Conservation (phyloP, 2,797 vertebrate species). For the Neostethus bicornis region DNA sequence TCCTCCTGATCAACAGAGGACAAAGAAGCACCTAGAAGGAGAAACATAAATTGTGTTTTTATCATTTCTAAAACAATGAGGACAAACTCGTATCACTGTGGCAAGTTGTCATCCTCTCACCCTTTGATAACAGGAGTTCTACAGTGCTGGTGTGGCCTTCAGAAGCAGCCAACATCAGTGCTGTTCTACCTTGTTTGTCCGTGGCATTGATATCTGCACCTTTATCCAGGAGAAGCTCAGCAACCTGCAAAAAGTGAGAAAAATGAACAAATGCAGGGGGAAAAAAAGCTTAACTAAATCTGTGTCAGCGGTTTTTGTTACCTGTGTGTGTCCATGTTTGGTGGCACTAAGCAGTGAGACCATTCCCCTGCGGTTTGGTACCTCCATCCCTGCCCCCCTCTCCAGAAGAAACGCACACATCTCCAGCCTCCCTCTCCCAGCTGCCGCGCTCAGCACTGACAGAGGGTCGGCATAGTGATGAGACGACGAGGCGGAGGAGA, state of each 20-base stretch:
- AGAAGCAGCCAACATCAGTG: conserved; percentile 91
- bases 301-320: conserved; percentile 45
- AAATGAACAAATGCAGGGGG: not conserved
- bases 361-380: conserved; percentile 86
- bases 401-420: conserved; percentile 86
- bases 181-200: conserved; percentile 92
- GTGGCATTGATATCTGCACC: conserved; percentile 85
- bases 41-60: conserved; percentile 10
- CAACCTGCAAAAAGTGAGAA: conserved; percentile 78
- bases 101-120: conserved; percentile 68
- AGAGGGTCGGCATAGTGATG: conserved; percentile 46
- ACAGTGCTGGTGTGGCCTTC: conserved; percentile 89
- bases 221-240: conserved; percentile 85
- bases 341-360: conserved; percentile 87
- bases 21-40: conserved; percentile 82
- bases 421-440: conserved; percentile 90
- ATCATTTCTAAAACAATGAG: not conserved
- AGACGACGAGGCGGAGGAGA: conserved; percentile 40
- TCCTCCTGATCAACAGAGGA: conserved; percentile 91
- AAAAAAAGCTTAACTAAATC: not conserved
- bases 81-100: not conserved
- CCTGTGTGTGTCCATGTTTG: conserved; percentile 95
- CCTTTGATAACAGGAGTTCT: conserved; percentile 90
- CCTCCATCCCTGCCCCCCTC: conserved; percentile 79
- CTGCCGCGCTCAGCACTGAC: conserved; percentile 91